phyloP scores from a whole-genome alignment of 2,113 vertebrate genomes.

The Zapornia atra region DNA sequence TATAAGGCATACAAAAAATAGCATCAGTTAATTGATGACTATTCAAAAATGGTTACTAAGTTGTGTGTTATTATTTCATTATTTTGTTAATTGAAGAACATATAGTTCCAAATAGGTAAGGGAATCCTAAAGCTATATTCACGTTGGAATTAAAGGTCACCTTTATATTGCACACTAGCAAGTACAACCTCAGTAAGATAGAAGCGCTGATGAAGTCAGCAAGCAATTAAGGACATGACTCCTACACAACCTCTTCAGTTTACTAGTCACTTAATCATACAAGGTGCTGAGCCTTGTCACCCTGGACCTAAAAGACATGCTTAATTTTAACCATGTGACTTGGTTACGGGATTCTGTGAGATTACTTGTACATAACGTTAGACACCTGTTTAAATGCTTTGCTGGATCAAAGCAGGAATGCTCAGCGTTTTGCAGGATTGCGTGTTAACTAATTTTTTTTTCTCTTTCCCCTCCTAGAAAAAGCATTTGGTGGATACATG shows the following conservation, averaged over 20 bases:
- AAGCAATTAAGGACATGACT: conserved; percentile 65
- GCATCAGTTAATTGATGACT: not conserved
- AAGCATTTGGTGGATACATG: not conserved
- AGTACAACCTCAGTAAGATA: not conserved
- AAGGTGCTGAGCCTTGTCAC: conserved; percentile 61
- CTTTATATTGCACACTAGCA: not conserved
- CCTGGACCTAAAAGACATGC: conserved; percentile 38
- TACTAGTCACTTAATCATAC: conserved; percentile 62
- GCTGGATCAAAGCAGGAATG: conserved; percentile 50
- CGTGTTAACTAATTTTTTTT: not conserved
- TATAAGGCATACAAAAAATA: not conserved
- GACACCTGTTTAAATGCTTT: conserved; percentile 45
- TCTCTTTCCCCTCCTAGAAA: not conserved
- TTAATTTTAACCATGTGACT: conserved; percentile 60
- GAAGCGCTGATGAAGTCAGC: conserved; percentile 43
- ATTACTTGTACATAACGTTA: conserved; percentile 46
- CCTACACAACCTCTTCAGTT: conserved; percentile 56
- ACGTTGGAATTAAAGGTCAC: conserved; percentile 44
- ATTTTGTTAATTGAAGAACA: not conserved
- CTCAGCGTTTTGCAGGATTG: conserved; percentile 11
- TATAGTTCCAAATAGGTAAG: not conserved
- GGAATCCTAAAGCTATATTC: not conserved
- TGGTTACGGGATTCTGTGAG: conserved; percentile 5
- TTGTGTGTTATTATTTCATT: not conserved
- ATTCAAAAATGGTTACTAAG: not conserved